Evolutionary conservation across 1,140 invertebrate species (phyloP), one percentile per base, ranked within the genome.

Genomic region (Drosophila azteca): DNA sequence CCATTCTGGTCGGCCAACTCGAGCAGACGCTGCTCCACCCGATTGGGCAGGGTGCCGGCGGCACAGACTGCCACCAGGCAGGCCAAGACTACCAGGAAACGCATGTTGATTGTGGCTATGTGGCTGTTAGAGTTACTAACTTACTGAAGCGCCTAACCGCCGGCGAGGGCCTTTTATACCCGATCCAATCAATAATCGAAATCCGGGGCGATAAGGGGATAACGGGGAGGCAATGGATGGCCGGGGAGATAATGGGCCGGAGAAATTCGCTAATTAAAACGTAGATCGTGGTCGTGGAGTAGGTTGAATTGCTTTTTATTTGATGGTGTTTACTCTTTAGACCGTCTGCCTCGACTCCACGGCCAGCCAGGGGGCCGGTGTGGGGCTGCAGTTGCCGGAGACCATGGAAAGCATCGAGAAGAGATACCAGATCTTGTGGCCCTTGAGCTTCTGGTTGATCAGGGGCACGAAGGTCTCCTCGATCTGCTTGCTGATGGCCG

Each of bases 401-500:
- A 11, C 35, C 6, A 41, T 59, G 35, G 24, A 8, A 13, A 90
- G 29, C 52, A 74, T 9, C 20, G 62, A 61, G 6, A 91, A 52
- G 9, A 91, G 39, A 53, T 70, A 85, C 90, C 90, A 91, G n/a
- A 91, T 49, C 55, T 91, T 91, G 20, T 91, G 84, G 22, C 90
- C 90, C 57, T 79, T 74, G 8, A 91, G 44, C 3, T 65, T 49
- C 0, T 53, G 7, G 51, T 91, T 91, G 4, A 90, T 76, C 46
- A 73, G 2, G 0, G 90, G 90, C 13, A 90, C 90, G 53, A 91
- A 63, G 17, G 60, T 57, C 2, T 64, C 4, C 20, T 85, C 81
- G 24, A 91, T 89, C 24, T n/a, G 63, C 1, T 22, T 55, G 50
- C 90, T 91, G 4, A 91, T 91, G 31, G 67, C 29, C n/a, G 64